Evolutionary conservation across 2,888 invertebrate species (phyloP).

Genomic region (Bhutanitis thaidina): DNA sequence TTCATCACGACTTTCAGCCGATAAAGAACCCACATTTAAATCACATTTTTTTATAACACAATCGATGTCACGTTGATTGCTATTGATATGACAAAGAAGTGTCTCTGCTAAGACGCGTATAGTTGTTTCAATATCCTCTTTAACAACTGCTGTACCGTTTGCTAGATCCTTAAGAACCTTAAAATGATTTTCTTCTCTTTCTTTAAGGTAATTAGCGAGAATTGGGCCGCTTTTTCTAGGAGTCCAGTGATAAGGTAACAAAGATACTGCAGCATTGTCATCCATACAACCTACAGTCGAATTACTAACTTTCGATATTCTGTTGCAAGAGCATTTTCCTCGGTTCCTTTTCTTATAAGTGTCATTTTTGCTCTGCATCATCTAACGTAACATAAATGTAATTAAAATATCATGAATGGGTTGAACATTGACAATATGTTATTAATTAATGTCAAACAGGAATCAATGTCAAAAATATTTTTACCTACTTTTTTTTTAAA

Average conservation of each 20-base stretch:
- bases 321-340: slow-evolving; percentile 12
- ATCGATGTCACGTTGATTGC: slow-evolving; percentile 46
- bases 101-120: slow-evolving; percentile 44
- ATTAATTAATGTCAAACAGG: too few species aligned
- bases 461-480: too few species aligned
- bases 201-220: slow-evolving; percentile 50
- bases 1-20: slow-evolving; percentile 30
- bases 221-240: slow-evolving; percentile 48
- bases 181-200: slow-evolving; percentile 44
- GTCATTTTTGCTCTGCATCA: slow-evolving; percentile 1
- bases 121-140: slow-evolving; percentile 44
- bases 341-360: background rate
- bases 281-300: slow-evolving; percentile 44
- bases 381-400: background rate
- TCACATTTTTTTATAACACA: slow-evolving; percentile 37
- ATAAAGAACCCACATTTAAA: slow-evolving; percentile 22
- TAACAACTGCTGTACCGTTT: slow-evolving; percentile 36
- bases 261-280: slow-evolving; percentile 52
- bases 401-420: background rate
- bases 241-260: slow-evolving; percentile 52
- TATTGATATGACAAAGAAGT: slow-evolving; percentile 43
- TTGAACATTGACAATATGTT: slow-evolving; percentile 1
- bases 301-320: slow-evolving; percentile 20
- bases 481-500: too few species aligned
- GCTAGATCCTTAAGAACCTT: slow-evolving; percentile 34